phyloP scores from a whole-genome alignment of 2,888 invertebrate species.

The Ametastegia equiseti region DNA sequence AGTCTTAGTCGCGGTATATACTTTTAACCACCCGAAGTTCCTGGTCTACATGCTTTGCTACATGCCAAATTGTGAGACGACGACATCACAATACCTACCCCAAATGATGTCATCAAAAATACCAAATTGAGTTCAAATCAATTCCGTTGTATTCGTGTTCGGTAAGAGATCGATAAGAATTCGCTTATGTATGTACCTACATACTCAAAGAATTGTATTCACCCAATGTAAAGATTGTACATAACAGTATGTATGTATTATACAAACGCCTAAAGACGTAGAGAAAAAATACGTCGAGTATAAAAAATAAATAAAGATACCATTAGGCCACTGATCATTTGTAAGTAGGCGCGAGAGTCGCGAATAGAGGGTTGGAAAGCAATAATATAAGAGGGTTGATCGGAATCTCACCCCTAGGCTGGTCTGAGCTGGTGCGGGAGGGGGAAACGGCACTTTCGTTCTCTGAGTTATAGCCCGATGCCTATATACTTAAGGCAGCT shows the following conservation, averaged over 20 bases:
- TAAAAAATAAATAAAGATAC: slow-evolving; percentile 34
- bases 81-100: too few species aligned
- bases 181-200: too few species aligned
- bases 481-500: slow-evolving; percentile 43
- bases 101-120: too few species aligned
- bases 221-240: too few species aligned
- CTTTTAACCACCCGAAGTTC: too few species aligned
- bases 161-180: too few species aligned
- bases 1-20: neutral
- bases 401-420: slow-evolving; percentile 24
- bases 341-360: neutral
- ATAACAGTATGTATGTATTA: too few species aligned
- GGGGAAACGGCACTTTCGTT: slow-evolving; percentile 35
- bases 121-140: too few species aligned
- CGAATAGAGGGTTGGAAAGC: neutral
- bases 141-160: too few species aligned
- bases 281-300: neutral
- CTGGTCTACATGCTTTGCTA: too few species aligned
- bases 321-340: slow-evolving; percentile 32
- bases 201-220: too few species aligned
- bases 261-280: neutral
- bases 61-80: too few species aligned
- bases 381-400: slow-evolving; percentile 42
- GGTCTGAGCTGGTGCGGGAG: neutral
- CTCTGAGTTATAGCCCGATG: slow-evolving; percentile 39